Base-by-base conservation (phyloP, 2,113 vertebrate species). In the Perca schrenkii region DNA sequence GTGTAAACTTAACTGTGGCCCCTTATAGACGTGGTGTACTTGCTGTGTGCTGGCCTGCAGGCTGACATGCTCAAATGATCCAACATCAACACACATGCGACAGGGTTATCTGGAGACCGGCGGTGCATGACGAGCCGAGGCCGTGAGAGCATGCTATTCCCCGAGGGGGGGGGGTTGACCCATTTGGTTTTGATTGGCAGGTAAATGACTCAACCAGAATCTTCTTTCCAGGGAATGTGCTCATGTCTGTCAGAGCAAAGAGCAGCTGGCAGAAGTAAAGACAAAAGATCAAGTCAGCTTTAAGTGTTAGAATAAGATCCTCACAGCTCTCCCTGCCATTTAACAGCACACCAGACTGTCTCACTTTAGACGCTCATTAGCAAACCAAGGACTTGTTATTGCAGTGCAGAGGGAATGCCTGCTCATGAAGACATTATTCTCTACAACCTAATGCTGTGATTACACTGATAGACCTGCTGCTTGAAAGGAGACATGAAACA, bases 281-380 rank as follows among this genome's bases (percentile, higher is more conserved):
- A 91, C 83, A 70, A 80, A 94, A 95, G 96, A 95, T 95, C 95
- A 91, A 87, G 86, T 93, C 93, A 80, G 94, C 95, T 81, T 89
- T 84, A 82, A 84, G 95, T 91, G 94, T 95, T 94, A 95, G 95
- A 95, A 96, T 86, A 95, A 95, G 93, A 95, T 95, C 92, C 96
- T 92, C 25, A 83, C 91, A 93, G 86, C 90, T 93, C 88, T 77
- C 52, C 4, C 77, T 61, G 87, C 90, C 91, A 76, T 93, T 95
- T 95, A 95, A 92, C 93, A 88, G 93, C 85, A 43, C 89, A 91
- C 92, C 93, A 86, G 77, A 88, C 86, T 80, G 69, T 80, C 84
- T 87, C 88, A 72, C 84, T 87, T 88, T 80, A 91, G 84, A 87
- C 56, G 28, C 90, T 91, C 91, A 93, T 95, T 92, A 95, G 88